Evolutionary conservation across 1,140 invertebrate genomes (phyloP).

Genomic region (Drosophila micromelanica): DNA sequence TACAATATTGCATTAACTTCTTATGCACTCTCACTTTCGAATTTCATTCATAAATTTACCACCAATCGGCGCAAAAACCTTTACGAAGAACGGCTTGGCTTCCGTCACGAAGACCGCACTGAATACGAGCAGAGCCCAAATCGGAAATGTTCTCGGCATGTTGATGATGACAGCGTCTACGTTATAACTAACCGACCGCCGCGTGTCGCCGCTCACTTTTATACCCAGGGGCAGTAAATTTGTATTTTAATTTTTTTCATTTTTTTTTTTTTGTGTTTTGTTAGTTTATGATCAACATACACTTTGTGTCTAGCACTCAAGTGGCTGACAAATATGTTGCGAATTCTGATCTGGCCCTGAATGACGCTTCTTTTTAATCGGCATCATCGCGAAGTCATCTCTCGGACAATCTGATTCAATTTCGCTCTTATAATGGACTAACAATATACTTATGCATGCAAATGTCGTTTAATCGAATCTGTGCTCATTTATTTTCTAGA

Average conservation of each 20-base stretch:
- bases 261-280: slow-evolving; percentile 33
- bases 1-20: background rate
- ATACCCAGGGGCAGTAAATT: slow-evolving; percentile 49
- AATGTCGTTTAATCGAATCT: slow-evolving; percentile 34
- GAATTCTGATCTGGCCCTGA: slow-evolving; percentile 14
- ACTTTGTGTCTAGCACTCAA: slow-evolving; percentile 32
- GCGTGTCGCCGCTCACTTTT: slow-evolving; percentile 53
- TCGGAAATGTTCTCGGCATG: slow-evolving; percentile 58
- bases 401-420: background rate
- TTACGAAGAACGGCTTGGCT: slow-evolving; percentile 58
- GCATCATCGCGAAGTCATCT: slow-evolving; percentile 7
- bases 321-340: slow-evolving; percentile 58
- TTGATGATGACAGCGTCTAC: slow-evolving; percentile 28
- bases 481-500: slow-evolving; percentile 7
- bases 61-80: slow-evolving; percentile 56
- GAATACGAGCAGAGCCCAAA: slow-evolving; percentile 47
- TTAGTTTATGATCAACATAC: slow-evolving; percentile 47
- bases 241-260: slow-evolving; percentile 5
- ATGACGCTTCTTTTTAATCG: slow-evolving; percentile 5
- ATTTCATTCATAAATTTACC: slow-evolving; percentile 31
- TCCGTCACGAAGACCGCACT: slow-evolving; percentile 39
- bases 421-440: slow-evolving; percentile 10
- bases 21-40: background rate
- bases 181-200: slow-evolving; percentile 54
- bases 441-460: slow-evolving; percentile 24